A percentile compares a stretch with the other conserved stretches of the same genome.
phyloP scores from a whole-genome alignment of 1,140 invertebrate species.

The Platyscapa corneri region DNA sequence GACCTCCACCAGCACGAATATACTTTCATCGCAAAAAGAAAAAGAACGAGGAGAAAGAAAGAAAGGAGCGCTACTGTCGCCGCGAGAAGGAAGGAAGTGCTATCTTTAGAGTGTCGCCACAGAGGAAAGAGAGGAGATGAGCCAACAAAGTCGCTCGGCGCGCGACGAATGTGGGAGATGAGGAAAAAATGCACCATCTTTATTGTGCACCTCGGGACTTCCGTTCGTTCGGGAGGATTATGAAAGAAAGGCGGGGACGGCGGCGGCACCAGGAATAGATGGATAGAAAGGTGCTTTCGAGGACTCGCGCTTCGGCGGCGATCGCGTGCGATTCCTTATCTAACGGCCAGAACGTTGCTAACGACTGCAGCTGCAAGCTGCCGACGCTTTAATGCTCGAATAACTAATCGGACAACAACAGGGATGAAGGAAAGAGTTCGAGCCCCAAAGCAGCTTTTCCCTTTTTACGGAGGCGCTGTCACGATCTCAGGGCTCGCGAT shows the following conservation, averaged over 20 bases:
- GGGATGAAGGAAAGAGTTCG: neutral
- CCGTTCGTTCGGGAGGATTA: neutral
- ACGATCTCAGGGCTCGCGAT: neutral
- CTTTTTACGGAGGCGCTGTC: neutral
- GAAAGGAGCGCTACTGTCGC: conserved; percentile 47
- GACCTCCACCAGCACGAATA: conserved; percentile 54
- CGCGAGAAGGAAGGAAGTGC: conserved; percentile 67
- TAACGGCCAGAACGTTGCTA: too few relatives aligned
- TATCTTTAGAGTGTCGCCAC: conserved; percentile 64
- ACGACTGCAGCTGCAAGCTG: too few relatives aligned
- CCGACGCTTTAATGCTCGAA: too few relatives aligned
- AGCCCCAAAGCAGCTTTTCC: neutral
- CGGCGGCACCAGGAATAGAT: too few relatives aligned
- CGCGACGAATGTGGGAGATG: too few relatives aligned
- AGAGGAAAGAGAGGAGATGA: neutral
- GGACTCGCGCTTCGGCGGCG: too few relatives aligned
- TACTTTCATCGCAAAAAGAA: conserved; percentile 53
- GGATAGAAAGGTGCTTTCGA: too few relatives aligned
- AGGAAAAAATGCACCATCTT: neutral
- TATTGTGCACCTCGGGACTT: neutral
- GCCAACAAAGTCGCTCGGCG: neutral
- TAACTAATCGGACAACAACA: neutral
- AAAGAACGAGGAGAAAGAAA: conserved; percentile 12
- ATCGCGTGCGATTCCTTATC: too few relatives aligned
- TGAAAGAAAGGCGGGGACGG: neutral